Percentiles rank a stretch among this genome's conserved stretches.
phyloP scores from a whole-genome alignment of 2,113 vertebrate species.

The Ahaetulla prasina region DNA sequence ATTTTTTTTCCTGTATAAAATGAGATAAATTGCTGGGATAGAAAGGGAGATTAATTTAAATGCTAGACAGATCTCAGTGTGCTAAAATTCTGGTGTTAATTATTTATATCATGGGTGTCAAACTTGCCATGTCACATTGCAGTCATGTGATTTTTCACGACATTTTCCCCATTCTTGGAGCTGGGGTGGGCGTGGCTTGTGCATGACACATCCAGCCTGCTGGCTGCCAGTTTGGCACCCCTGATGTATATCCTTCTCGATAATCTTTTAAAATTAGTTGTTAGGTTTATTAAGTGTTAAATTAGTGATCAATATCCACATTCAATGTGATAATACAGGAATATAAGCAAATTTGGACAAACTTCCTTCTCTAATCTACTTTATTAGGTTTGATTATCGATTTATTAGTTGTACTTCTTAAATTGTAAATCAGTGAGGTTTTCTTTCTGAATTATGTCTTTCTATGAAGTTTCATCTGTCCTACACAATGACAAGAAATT shows the following conservation, averaged over 20 bases:
- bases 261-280: neutral
- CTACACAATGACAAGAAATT: slow-evolving; percentile 7
- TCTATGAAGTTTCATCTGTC: neutral
- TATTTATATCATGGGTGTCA: neutral
- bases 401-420: neutral
- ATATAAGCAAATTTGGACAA: neutral
- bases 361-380: neutral
- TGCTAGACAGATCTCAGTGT: neutral
- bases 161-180: too few species aligned
- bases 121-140: too few species aligned
- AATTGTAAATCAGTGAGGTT: neutral
- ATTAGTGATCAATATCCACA: slow-evolving; percentile 3
- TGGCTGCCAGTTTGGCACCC: too few species aligned
- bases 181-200: too few species aligned
- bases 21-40: neutral
- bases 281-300: neutral
- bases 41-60: neutral
- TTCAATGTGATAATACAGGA: neutral
- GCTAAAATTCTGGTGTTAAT: neutral
- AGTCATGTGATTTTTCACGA: too few species aligned
- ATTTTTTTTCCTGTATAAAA: neutral
- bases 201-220: too few species aligned
- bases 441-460: slow-evolving; percentile 1
- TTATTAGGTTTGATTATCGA: neutral
- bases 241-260: neutral